Evolutionary conservation across 2,797 vertebrate species (phyloP).

Genomic region (Pantherophis vulpinus): DNA sequence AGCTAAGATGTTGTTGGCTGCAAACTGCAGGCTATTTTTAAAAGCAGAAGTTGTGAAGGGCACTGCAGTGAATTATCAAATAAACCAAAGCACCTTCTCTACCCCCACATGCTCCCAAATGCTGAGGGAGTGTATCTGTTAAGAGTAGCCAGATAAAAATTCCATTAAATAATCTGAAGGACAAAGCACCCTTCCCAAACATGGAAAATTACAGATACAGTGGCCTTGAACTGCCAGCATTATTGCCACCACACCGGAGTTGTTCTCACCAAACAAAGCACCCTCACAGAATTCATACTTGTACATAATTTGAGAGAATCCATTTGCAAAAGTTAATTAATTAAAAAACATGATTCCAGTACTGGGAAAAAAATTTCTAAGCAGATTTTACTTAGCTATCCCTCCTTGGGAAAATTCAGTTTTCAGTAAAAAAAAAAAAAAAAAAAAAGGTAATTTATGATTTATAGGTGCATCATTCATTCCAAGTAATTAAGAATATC

Average conservation of each 20-base stretch:
- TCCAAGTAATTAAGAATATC: not conserved
- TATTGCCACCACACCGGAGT: not conserved
- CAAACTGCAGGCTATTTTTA: not conserved
- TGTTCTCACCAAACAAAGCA: not conserved
- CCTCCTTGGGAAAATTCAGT: conserved; percentile 28
- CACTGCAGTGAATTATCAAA: not conserved
- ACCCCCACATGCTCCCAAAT: not conserved
- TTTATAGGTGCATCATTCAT: conserved; percentile 45
- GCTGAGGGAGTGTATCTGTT: conserved; percentile 7
- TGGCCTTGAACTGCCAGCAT: not conserved
- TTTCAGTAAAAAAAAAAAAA: not conserved
- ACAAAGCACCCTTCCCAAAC: not conserved
- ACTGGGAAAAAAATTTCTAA: not conserved
- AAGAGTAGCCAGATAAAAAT: not conserved
- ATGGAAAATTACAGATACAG: not conserved
- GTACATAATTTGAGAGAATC: not conserved
- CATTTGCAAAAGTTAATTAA: not conserved
- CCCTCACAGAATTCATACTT: not conserved
- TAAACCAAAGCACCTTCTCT: not conserved
- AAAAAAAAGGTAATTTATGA: conserved; percentile 18
- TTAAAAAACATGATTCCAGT: not conserved
- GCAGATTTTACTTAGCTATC: rapidly evolving
- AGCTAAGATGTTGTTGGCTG: not conserved
- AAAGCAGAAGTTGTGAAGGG: not conserved
- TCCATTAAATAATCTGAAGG: not conserved